Evolutionary conservation across 2,888 invertebrate species (phyloP), one percentile per base, ranked within the genome.

Genomic region (Chrysolina americana): DNA sequence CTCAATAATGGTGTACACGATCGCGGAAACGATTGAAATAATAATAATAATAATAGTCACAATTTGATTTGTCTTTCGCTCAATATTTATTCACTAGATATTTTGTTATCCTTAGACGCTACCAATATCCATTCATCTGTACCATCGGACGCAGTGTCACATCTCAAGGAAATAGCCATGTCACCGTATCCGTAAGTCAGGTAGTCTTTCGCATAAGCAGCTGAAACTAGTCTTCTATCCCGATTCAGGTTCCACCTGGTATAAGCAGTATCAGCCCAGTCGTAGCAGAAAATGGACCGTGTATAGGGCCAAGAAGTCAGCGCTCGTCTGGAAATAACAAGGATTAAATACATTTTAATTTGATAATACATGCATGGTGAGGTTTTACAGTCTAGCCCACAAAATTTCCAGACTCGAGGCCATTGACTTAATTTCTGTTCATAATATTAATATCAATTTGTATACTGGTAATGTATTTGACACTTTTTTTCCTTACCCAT

Each of bases 111-210:
- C 19, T 65, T 65, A 1, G 65, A 65, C 41, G 41, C 65, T 2
- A 23, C 65, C 47, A 65, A 47, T 19, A 65, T 23, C 65, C 65
- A 65, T 41, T 65, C 65, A 23, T 65, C 65, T 9, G 65, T 65
- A 15, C 65, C 65, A 65, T 65, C 65, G 13, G 65, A 65, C 13
- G 65, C 44, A 21, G 47, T 23, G 23, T 47, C 47, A 44, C 15
- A 21, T 65, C 65, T 65, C 21, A 65, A 44, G 19, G 65, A 47
- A 23, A 65, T 10, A 3, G 65, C 41, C 23, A 65, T 8, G 13
- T 44, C 17, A 2, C 65, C 65, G 23, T 47, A 65, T 13, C 65
- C 65, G 15, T 65, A 65, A 47, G 44, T 47, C 13, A 65, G 13
- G 41, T n/a, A 65, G 5, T 65, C 44, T 47, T 21, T 15, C 13